Base-by-base conservation (phyloP, 2,797 vertebrate genomes). In the Acanthurus lineatus region DNA sequence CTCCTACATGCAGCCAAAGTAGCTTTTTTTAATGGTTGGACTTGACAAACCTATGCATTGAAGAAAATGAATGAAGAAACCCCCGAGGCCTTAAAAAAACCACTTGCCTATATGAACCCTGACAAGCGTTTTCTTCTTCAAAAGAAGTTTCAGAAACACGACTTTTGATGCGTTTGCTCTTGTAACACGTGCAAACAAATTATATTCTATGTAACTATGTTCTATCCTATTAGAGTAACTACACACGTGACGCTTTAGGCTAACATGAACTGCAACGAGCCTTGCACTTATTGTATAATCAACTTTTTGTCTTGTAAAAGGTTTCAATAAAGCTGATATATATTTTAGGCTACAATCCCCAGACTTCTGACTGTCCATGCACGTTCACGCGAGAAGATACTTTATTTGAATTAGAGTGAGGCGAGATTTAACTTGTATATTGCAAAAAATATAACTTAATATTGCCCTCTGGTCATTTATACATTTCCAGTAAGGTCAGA, bases 241-340 rank as follows among this genome's bases (percentile, higher is more conserved):
- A 90, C 90, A 91, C 91, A 91, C 91, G 76, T 83, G 66, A 89
- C 69, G 91, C 92, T 92, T 92, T 88, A 87, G 88, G 84, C 85
- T 90, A 91, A 89, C 71, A 82, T 89, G 89, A 92, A 86, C 90
- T 85, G 88, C 91, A 90, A 86, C 83, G 72, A 87, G 77, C 64
- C 76, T 92, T 94, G 94, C 94, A 95, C 94, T 95, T 94, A 93
- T 88, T 94, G 89, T 95, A 95, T 94, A 91, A 90, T 72, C 86
- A 81, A 86, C 69, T 74, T 76, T 85, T 78, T 92, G 81, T 82
- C 82, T 76, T 94, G 93, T 93, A 90, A 93, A 92, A 88, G 69
- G 86, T 88, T 93, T 93, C 89, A 95, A 95, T 95, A 94, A 95
- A 95, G 91, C 87, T 92, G 86, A 88, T 85, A 73, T 90, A 91